Evolutionary conservation across 2,797 vertebrate species (phyloP), one percentile per base, ranked within the genome.

Genomic region (Rhyacichthys aspro): DNA sequence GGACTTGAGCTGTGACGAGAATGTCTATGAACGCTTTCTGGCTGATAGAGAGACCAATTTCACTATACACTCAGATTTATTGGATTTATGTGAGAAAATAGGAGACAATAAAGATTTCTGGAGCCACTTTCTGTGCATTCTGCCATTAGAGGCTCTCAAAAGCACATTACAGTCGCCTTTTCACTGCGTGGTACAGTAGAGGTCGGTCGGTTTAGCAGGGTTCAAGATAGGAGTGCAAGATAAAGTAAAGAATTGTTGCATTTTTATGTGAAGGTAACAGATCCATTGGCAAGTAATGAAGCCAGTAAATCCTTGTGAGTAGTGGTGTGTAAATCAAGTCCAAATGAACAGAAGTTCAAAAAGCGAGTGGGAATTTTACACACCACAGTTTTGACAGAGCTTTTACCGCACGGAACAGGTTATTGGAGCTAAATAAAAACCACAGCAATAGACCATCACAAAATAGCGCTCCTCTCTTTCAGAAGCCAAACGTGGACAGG

Each of bases 1-100:
- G 65, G 71, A 69, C 55, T 50, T 16, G 54, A 81, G 71, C 56
- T 76, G 50, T 65, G 67, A 76, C 59, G 44, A 55, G 58, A 68
- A 48, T 56, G 59, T 64, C 67, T 61, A 70, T 62, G 62, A 67
- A 60, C 46, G 44, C 8, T 43, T 55, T 70, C 63, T 12, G 8
- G 37, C 36, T 53, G 50, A 59, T 43, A 47, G 60, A 59, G 59
- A 36, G 39, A 70, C 15, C 12, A 53, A 11, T 32, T 0, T 53
- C 47, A 55, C 23, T 10, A 8, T 15, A 32, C 36, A 66, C 41
- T 59, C 48, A 8, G 8, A 37, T 69, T 64, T 34, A 70, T 59
- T 52, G 11, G 8, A 44, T 41, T 52, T 17, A 52, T 36, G 44
- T 44, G 12, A n/a, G 32, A 46, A 72, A 63, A 38, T 52, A 52